phyloP scores from a whole-genome alignment of 2,888 invertebrate genomes.

The Ochropleura plecta region DNA sequence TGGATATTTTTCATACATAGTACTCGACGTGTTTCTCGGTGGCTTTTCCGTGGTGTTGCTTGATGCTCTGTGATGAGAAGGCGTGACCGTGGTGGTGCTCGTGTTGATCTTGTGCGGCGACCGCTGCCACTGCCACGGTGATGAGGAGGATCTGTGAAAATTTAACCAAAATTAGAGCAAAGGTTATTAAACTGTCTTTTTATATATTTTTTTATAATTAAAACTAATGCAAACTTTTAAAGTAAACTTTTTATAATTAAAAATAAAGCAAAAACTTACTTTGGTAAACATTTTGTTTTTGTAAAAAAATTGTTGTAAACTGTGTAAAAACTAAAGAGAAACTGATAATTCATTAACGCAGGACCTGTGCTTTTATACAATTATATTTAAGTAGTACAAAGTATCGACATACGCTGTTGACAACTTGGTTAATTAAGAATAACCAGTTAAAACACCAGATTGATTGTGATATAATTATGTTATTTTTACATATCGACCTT shows the following conservation, averaged over 20 bases:
- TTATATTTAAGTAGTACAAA: not conserved
- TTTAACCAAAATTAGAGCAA: not conserved
- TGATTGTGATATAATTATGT: constrained; percentile 11
- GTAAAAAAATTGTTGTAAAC: not conserved
- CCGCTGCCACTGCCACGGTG: constrained; percentile 20
- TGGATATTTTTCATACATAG: constrained; percentile 41
- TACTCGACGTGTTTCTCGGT: constrained; percentile 60
- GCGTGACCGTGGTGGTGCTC: constrained; percentile 68
- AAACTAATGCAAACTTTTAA: not conserved
- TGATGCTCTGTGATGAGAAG: constrained; percentile 75
- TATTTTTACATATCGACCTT: constrained; percentile 21
- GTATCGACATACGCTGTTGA: not conserved
- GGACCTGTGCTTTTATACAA: constrained; percentile 23
- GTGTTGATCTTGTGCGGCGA: constrained; percentile 48
- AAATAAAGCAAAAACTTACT: constrained; percentile 16
- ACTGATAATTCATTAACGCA: constrained; percentile 26
- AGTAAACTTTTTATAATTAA: no score
- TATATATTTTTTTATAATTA: not conserved
- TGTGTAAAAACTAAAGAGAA: not conserved
- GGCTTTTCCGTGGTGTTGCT: constrained; percentile 66
- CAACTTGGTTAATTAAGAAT: constrained; percentile 5
- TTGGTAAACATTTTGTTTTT: constrained; percentile 29
- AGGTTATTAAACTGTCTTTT: not conserved
- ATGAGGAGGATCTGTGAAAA: constrained; percentile 30
- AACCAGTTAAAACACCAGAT: constrained; percentile 35